Evolutionary conservation across 2,797 vertebrate genomes (phyloP).

Genomic region (Champsocephalus esox): DNA sequence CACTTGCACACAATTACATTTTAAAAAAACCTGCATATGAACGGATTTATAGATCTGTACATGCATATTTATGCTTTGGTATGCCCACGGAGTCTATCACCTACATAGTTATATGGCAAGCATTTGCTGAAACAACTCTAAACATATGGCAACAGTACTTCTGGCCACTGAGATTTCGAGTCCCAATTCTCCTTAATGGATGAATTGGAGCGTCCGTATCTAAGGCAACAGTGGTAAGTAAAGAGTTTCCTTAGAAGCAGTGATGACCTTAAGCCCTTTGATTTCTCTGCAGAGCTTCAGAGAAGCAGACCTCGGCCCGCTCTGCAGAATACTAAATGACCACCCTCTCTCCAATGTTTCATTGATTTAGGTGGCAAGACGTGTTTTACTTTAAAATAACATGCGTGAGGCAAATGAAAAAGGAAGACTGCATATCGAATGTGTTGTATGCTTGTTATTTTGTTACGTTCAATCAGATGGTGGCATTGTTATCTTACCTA

Average conservation of each 20-base stretch:
- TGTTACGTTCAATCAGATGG: constrained; percentile 31
- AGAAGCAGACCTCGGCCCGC: constrained; percentile 7
- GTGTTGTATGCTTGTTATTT: not conserved
- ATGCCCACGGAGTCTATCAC: not conserved
- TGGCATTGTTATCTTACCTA: constrained; percentile 54
- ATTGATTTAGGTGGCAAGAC: constrained; percentile 4
- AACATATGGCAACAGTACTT: constrained; percentile 20
- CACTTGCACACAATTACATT: constrained; percentile 14
- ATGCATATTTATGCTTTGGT: constrained; percentile 8
- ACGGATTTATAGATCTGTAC: not conserved
- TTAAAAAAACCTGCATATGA: constrained; percentile 21
- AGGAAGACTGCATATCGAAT: not conserved
- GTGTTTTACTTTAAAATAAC: constrained; percentile 9
- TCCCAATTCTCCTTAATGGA: constrained; percentile 27
- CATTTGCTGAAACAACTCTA: constrained; percentile 5
- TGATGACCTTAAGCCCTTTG: constrained; percentile 63
- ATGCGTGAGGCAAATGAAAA: constrained; percentile 4
- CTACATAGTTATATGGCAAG: constrained; percentile 8
- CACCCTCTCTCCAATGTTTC: constrained; percentile 7
- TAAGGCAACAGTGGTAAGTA: constrained; percentile 49
- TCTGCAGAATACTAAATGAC: constrained; percentile 36
- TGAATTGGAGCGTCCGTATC: constrained; percentile 43
- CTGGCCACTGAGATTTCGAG: constrained; percentile 25
- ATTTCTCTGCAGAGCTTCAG: constrained; percentile 47
- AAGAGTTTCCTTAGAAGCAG: constrained; percentile 39